Conservation (phyloP, 2,797 vertebrate genomes). For the Myotis vivesi region DNA sequence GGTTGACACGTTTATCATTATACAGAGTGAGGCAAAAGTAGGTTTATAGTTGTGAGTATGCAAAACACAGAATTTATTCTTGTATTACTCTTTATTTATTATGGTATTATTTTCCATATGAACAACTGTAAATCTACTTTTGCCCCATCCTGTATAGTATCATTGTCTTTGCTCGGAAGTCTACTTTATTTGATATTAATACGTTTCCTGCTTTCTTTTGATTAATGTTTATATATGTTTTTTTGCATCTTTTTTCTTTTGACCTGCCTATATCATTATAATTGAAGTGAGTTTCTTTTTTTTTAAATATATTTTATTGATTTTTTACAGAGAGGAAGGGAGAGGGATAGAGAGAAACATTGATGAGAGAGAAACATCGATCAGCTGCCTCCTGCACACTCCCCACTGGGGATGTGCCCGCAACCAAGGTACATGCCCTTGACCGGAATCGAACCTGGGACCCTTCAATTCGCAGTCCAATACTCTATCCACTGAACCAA, state of each 20-base stretch:
- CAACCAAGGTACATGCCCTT: no score
- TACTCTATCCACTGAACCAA: no score
- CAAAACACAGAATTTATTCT: neutral
- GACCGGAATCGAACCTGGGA: no score
- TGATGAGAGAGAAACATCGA: no score
- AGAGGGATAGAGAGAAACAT: no score
- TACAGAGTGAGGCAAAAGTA: neutral
- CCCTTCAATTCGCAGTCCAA: rapidly evolving
- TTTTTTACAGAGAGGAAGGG: no score
- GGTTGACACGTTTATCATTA: neutral
- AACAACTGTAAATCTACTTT: neutral
- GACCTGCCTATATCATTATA: neutral
- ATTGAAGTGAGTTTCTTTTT: neutral
- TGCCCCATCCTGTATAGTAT: neutral
- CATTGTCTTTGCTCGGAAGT: neutral
- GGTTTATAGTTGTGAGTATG: neutral
- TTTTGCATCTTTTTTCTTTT: neutral
- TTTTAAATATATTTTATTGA: no score
- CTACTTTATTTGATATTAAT: neutral
- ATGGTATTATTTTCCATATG: neutral
- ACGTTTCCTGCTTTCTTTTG: neutral
- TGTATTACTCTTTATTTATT: neutral
- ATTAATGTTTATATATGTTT: neutral
- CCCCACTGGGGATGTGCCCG: no score
- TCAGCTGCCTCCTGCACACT: no score